A percentile compares a stretch with the other conserved stretches of the same genome.
Evolutionary conservation across 2,113 vertebrate species (phyloP).

Genomic region (Setophaga kirtlandii): DNA sequence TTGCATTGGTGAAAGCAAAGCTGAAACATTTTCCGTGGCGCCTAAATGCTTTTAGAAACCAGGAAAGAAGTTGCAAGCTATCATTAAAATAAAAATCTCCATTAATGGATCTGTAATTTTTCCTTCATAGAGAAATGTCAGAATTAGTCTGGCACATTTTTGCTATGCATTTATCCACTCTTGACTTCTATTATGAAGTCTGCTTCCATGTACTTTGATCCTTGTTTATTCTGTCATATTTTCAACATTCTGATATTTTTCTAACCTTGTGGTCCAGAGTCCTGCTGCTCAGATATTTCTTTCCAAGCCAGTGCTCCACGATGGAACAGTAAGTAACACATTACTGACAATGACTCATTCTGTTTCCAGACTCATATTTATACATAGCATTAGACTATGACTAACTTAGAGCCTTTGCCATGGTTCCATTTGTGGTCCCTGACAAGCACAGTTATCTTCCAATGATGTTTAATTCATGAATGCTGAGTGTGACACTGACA

Average conservation of each 20-base stretch:
- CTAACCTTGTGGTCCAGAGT: not conserved
- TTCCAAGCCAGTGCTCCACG: not conserved
- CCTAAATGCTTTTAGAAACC: not conserved
- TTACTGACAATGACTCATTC: not conserved
- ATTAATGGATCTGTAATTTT: not conserved
- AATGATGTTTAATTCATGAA: constrained; percentile 23
- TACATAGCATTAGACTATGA: not conserved
- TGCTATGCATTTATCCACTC: not conserved
- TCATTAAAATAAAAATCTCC: not conserved
- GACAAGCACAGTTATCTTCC: not conserved
- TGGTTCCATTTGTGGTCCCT: not conserved
- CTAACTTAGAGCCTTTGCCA: not conserved
- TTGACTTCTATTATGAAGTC: not conserved
- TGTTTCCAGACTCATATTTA: not conserved
- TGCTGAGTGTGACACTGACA: not conserved
- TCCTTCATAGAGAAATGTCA: not conserved
- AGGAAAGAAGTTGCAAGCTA: not conserved
- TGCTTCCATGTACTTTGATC: not conserved
- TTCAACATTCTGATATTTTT: not conserved
- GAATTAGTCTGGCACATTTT: not conserved
- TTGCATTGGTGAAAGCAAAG: not conserved
- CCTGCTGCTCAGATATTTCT: not conserved
- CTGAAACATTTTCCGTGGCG: not conserved
- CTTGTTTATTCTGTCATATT: constrained; percentile 1
- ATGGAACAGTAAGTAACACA: not conserved